These are phyloP conservation scores for Huso huso DNA, from an alignment of 2,797 vertebrate genomes.

Conservation along the genomic window DNA sequence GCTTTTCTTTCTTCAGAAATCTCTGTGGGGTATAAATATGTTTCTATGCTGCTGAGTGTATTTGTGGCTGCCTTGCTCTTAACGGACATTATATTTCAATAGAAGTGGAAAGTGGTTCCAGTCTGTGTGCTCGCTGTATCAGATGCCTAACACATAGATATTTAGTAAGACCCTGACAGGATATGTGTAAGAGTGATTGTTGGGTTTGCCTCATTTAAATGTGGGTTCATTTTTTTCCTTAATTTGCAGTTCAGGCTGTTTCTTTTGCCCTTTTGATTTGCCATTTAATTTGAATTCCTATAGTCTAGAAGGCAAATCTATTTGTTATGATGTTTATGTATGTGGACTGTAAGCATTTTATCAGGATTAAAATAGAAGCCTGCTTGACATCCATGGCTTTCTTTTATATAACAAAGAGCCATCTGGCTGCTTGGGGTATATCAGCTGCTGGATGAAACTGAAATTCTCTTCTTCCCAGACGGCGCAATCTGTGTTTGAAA, in stretches of 20 bases:
- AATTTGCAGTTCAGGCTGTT: conserved; percentile 41
- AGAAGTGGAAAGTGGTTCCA: neutral
- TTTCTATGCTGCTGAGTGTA: too few species aligned
- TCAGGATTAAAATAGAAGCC: conserved; percentile 4
- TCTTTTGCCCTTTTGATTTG: conserved; percentile 18
- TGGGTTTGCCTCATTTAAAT: conserved; percentile 1
- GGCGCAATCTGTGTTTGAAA: neutral
- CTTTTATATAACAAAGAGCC: conserved; percentile 12
- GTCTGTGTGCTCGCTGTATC: neutral
- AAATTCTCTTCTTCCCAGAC: conserved; percentile 10
- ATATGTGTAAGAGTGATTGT: conserved; percentile 15
- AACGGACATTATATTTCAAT: too few species aligned
- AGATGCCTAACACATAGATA: neutral
- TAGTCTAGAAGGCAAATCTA: neutral
- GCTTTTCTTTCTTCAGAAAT: too few species aligned
- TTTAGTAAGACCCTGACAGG: neutral
- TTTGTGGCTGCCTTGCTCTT: too few species aligned
- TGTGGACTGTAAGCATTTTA: conserved; percentile 1
- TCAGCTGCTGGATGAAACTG: conserved; percentile 14
- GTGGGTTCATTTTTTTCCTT: conserved; percentile 51
- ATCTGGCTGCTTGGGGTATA: conserved; percentile 11
- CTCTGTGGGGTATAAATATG: too few species aligned
- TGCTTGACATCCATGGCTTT: neutral
- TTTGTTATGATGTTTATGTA: conserved; percentile 1
- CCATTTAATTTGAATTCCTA: neutral